A percentile compares a stretch with the other conserved stretches of the same genome.
Evolutionary conservation across 2,797 vertebrate genomes (phyloP).

Genomic region (Sebastes dallii): DNA sequence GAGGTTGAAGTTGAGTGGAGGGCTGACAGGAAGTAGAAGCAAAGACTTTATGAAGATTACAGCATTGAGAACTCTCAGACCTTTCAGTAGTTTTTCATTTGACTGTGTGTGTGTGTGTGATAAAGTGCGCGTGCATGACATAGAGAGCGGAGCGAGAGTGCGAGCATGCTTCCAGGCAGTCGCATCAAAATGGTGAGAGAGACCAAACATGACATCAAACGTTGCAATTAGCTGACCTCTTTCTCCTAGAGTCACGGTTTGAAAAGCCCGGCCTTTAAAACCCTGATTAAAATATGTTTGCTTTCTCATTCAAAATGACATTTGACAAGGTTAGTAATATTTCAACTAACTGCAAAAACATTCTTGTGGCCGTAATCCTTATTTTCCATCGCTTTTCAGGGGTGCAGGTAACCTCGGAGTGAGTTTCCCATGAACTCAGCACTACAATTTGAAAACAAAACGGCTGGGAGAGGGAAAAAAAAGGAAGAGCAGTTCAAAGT

Average conservation of each 20-base stretch:
- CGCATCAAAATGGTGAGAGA: conserved; percentile 73
- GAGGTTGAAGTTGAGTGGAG: conserved; percentile 92
- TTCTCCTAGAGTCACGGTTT: conserved; percentile 74
- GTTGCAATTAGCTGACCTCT: conserved; percentile 79
- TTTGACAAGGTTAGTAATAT: conserved; percentile 84
- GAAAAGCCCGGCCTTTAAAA: conserved; percentile 71
- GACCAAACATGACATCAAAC: conserved; percentile 83
- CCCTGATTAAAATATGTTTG: conserved; percentile 80
- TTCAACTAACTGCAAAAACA: conserved; percentile 84
- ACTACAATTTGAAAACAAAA: conserved; percentile 75
- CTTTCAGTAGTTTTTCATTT: conserved; percentile 82
- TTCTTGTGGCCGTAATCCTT: conserved; percentile 75
- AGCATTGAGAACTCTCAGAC: conserved; percentile 85
- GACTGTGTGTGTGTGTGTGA: conserved; percentile 22
- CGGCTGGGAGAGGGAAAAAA: background rate
- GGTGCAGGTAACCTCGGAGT: conserved; percentile 78
- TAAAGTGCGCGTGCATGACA: conserved; percentile 35
- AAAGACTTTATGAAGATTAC: conserved; percentile 89
- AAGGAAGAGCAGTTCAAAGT: conserved; percentile 67
- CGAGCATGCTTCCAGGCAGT: conserved; percentile 73
- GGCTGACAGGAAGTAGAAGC: conserved; percentile 89
- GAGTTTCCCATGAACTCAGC: conserved; percentile 82
- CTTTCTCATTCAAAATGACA: conserved; percentile 80
- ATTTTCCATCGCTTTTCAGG: conserved; percentile 71
- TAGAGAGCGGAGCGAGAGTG: conserved; percentile 35